Conservation (phyloP, 2,113 vertebrate genomes). For the Taxidea taxus region DNA sequence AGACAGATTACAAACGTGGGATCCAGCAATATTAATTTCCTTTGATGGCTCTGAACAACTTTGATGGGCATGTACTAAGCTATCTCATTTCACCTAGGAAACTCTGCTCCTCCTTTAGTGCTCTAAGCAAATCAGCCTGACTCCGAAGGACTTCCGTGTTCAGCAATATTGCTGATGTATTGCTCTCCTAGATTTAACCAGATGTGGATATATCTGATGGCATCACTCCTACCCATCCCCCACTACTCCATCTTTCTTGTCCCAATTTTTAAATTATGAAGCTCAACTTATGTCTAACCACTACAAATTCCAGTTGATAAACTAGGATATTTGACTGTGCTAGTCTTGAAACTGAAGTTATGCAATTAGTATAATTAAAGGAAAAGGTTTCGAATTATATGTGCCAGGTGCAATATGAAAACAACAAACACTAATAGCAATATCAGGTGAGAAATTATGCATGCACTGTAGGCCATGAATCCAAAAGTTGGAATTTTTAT, state of each 20-base stretch:
- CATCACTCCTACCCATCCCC: background rate
- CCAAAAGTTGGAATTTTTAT: conserved; percentile 30
- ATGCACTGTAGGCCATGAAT: background rate
- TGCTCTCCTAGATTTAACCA: conserved; percentile 45
- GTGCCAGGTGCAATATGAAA: background rate
- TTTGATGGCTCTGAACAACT: background rate
- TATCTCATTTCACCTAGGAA: conserved; percentile 49
- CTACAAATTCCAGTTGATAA: conserved; percentile 24
- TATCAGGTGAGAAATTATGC: background rate
- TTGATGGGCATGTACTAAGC: conserved; percentile 40
- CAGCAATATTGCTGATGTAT: background rate
- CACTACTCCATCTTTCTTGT: conserved; percentile 41
- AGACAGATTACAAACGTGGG: background rate
- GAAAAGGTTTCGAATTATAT: conserved; percentile 39
- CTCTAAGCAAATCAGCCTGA: conserved; percentile 47
- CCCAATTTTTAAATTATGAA: background rate
- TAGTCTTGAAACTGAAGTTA: conserved; percentile 47
- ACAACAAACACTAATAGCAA: background rate
- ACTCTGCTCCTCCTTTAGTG: background rate
- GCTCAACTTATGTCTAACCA: conserved; percentile 27
- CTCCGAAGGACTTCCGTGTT: conserved; percentile 18
- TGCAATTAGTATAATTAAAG: conserved; percentile 32
- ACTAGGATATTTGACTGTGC: background rate
- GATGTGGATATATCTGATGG: conserved; percentile 26
- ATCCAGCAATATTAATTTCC: background rate